Evolutionary conservation across 2,888 invertebrate species (phyloP).

Genomic region (Drosophila emarginata): DNA sequence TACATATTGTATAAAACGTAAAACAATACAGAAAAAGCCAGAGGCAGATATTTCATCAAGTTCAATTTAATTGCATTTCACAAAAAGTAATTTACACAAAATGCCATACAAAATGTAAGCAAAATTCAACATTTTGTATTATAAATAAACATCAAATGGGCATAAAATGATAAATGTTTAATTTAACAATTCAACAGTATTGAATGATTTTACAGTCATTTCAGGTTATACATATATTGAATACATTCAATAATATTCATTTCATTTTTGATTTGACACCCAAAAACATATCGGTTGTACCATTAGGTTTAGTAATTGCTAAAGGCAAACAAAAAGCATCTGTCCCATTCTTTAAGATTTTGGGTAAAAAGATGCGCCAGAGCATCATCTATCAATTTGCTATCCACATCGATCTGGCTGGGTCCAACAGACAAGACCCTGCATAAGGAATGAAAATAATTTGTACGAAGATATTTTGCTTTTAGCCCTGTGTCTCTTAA

Average conservation of each 20-base stretch:
- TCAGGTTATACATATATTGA: neutral
- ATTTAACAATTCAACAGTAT: neutral
- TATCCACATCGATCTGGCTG: slow-evolving; percentile 30
- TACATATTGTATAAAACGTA: neutral
- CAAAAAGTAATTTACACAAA: slow-evolving; percentile 28
- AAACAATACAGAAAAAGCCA: slow-evolving; percentile 27
- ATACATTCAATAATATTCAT: slow-evolving; percentile 7
- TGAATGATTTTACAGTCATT: neutral
- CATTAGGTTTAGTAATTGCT: slow-evolving; percentile 9
- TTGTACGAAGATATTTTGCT: slow-evolving; percentile 2
- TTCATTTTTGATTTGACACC: neutral
- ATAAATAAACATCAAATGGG: slow-evolving; percentile 25
- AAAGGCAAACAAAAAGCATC: slow-evolving; percentile 10
- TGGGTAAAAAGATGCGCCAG: slow-evolving; percentile 1
- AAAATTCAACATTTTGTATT: slow-evolving; percentile 1
- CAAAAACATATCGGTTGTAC: neutral
- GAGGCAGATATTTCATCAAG: slow-evolving; percentile 26
- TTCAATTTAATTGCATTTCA: slow-evolving; percentile 51
- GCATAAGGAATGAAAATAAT: slow-evolving; percentile 50
- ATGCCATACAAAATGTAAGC: slow-evolving; percentile 35
- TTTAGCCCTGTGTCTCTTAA: too few species aligned
- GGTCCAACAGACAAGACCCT: slow-evolving; percentile 26
- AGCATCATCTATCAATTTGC: slow-evolving; percentile 42
- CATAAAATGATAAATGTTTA: slow-evolving; percentile 11
- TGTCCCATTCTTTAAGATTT: slow-evolving; percentile 36